Evolutionary conservation across 1,140 invertebrate genomes (phyloP).

Genomic region (Neocloeon triangulifer): DNA sequence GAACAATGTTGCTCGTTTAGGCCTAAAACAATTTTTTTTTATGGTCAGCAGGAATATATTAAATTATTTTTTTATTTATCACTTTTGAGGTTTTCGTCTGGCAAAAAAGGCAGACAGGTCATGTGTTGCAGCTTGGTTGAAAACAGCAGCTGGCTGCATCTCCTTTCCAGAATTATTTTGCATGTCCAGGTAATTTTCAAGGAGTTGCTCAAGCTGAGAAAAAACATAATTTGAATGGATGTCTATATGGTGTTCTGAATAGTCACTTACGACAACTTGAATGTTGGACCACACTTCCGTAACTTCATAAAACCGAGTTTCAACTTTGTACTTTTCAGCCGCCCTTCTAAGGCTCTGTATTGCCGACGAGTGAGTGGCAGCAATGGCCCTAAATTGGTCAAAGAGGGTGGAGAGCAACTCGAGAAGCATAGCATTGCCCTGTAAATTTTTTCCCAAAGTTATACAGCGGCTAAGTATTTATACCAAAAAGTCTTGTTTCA

Average conservation of each 20-base stretch:
- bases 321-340: conserved; percentile 25
- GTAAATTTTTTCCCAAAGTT: too few relatives aligned
- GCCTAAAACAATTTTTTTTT: conserved; percentile 13
- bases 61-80: conserved; percentile 11
- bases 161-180: conserved; percentile 36
- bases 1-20: conserved; percentile 36
- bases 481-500: too few relatives aligned
- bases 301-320: conserved; percentile 43
- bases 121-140: conserved; percentile 26
- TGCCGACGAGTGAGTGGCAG: conserved; percentile 37
- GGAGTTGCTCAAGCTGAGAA: conserved; percentile 45
- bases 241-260: conserved; percentile 4
- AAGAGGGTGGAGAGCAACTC: conserved; percentile 39
- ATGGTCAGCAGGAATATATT: conserved; percentile 2
- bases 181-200: conserved; percentile 67
- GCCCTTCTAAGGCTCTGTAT: conserved; percentile 33
- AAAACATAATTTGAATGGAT: conserved; percentile 5
- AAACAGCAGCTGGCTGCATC: conserved; percentile 25
- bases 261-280: conserved; percentile 51
- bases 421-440: conserved; percentile 15
- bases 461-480: too few relatives aligned
- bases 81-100: conserved; percentile 35
- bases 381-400: conserved; percentile 47
- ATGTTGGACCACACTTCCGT: conserved; percentile 73
- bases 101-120: conserved; percentile 43